Evolutionary conservation across 2,113 vertebrate genomes (phyloP).

Genomic region (Mastomys natalensis): DNA sequence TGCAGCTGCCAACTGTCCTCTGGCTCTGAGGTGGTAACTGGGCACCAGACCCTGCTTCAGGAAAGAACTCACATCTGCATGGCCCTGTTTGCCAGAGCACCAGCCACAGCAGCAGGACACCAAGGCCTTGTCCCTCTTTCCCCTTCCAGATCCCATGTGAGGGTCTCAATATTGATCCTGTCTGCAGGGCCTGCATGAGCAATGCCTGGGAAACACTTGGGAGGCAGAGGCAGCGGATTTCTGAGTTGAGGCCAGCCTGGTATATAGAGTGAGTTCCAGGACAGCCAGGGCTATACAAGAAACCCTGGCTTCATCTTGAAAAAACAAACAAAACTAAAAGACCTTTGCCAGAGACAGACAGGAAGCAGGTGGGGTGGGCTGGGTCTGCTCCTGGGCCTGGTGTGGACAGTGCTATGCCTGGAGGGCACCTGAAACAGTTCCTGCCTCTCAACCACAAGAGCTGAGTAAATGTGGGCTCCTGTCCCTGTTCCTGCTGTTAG

Average conservation of each 20-base stretch:
- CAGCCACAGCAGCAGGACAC: not conserved
- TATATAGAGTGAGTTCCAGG: too few relatives aligned
- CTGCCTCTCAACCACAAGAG: not conserved
- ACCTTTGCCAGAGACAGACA: not conserved
- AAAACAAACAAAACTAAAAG: too few relatives aligned
- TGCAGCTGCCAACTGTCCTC: not conserved
- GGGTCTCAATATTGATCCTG: not conserved
- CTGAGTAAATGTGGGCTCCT: not conserved
- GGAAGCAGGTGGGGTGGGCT: not conserved
- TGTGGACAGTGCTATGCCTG: too few relatives aligned
- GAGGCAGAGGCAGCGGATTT: too few relatives aligned
- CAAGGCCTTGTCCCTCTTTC: not conserved
- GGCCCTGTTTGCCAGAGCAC: not conserved
- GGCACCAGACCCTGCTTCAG: not conserved
- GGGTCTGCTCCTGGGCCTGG: not conserved
- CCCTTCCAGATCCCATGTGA: not conserved
- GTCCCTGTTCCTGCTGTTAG: fast-evolving
- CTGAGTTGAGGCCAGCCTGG: too few relatives aligned
- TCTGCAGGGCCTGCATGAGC: not conserved
- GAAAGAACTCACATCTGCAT: not conserved
- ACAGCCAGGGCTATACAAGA: too few relatives aligned
- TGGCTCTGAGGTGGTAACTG: not conserved
- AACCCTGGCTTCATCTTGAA: too few relatives aligned
- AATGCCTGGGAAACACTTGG: too few relatives aligned
- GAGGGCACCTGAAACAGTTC: not conserved